Evolutionary conservation across 2,797 vertebrate genomes (phyloP).

Genomic region (Enoplosus armatus): DNA sequence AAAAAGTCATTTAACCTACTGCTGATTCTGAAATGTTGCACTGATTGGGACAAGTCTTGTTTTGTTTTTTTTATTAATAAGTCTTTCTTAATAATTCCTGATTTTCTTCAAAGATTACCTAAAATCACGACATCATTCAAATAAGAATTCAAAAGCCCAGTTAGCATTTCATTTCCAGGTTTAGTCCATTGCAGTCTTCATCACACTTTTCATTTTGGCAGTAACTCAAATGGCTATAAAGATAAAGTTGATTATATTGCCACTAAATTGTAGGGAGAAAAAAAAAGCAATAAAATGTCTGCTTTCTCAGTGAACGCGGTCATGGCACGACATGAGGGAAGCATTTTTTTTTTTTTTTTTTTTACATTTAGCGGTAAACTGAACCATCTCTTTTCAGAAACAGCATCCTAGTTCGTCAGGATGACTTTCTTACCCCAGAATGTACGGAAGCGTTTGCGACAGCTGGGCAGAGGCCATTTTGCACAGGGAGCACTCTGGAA

Average conservation of each 20-base stretch:
- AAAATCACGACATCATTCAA: background rate
- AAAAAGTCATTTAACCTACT: background rate
- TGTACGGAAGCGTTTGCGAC: slow-evolving; percentile 58
- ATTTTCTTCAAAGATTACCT: background rate
- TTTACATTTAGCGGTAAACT: background rate
- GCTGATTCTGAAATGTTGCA: background rate
- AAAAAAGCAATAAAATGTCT: background rate
- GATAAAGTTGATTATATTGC: slow-evolving; percentile 14
- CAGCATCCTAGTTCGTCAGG: too few species aligned
- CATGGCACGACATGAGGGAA: background rate
- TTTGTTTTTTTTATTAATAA: too few species aligned
- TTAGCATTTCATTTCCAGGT: background rate
- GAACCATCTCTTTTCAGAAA: background rate
- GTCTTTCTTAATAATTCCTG: too few species aligned
- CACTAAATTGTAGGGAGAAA: background rate
- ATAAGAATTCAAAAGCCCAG: background rate
- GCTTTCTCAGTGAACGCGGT: background rate
- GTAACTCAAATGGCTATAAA: background rate
- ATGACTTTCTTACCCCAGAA: slow-evolving; percentile 74
- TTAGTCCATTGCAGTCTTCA: background rate
- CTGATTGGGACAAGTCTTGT: too few species aligned
- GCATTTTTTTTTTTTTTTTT: background rate
- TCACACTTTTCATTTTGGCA: background rate
- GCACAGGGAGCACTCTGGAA: slow-evolving; percentile 76
- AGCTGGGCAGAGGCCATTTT: slow-evolving; percentile 82